Conservation (phyloP, 2,888 invertebrate species). For the Pterostichus niger region DNA sequence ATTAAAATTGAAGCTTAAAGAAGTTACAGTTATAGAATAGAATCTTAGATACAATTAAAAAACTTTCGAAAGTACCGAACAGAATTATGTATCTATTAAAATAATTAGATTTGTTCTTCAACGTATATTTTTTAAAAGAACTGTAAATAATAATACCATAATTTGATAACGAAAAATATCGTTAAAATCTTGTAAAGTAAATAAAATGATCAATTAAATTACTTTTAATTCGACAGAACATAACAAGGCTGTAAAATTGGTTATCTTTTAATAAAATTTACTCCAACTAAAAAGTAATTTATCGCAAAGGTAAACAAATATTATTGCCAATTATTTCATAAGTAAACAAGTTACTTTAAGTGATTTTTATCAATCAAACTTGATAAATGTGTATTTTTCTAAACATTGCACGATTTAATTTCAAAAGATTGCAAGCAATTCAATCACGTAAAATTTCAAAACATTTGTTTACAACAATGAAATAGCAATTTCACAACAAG, state of each 20-base stretch:
- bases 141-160: too few species aligned
- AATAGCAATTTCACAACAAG: background rate
- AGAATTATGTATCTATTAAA: too few species aligned
- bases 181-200: background rate
- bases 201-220: background rate
- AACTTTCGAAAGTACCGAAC: too few species aligned
- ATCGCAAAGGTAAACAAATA: constrained; percentile 26
- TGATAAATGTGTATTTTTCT: background rate
- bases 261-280: constrained; percentile 17
- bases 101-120: too few species aligned
- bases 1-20: constrained; percentile 6
- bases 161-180: too few species aligned
- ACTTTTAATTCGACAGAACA: background rate
- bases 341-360: background rate
- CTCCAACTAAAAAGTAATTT: background rate
- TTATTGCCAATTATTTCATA: background rate
- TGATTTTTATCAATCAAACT: constrained; percentile 14
- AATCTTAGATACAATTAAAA: background rate
- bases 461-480: constrained; percentile 4
- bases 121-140: too few species aligned
- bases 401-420: background rate
- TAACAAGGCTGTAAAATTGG: constrained; percentile 12
- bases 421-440: constrained; percentile 7
- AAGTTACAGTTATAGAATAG: background rate
- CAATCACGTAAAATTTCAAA: constrained; percentile 23